These are phyloP conservation scores for Pandion haliaetus DNA, from an alignment of 2,113 vertebrate species.

Conservation along the genomic window DNA sequence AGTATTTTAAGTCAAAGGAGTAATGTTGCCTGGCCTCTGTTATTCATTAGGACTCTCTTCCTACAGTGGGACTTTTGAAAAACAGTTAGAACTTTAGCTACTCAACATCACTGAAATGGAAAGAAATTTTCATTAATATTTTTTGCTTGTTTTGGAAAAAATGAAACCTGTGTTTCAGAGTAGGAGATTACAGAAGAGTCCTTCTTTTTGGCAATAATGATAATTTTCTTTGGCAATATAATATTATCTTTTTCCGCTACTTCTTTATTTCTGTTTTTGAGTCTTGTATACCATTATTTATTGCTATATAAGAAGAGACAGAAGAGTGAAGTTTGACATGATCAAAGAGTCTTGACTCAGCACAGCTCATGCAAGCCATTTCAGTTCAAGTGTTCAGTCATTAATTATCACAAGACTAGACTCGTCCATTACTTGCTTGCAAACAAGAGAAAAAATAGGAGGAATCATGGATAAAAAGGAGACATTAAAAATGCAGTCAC, in stretches of 20 bases:
- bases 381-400: neutral
- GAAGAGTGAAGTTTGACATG: neutral
- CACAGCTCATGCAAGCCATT: neutral
- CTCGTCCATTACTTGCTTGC: neutral
- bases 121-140: neutral
- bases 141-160: neutral
- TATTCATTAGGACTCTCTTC: neutral
- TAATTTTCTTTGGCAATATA: neutral
- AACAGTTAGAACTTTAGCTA: neutral
- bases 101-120: neutral
- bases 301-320: neutral
- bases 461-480: neutral
- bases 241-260: neutral
- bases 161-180: neutral
- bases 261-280: neutral
- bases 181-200: neutral
- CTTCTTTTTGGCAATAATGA: neutral
- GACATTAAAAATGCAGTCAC: neutral
- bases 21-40: neutral
- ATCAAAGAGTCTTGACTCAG: neutral
- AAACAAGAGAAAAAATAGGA: neutral
- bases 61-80: neutral
- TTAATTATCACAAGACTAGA: neutral
- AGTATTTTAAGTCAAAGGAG: neutral
- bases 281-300: neutral